These are phyloP conservation scores for Oligia fasciuncula DNA, from an alignment of 2,888 invertebrate species.

Conservation along the genomic window DNA sequence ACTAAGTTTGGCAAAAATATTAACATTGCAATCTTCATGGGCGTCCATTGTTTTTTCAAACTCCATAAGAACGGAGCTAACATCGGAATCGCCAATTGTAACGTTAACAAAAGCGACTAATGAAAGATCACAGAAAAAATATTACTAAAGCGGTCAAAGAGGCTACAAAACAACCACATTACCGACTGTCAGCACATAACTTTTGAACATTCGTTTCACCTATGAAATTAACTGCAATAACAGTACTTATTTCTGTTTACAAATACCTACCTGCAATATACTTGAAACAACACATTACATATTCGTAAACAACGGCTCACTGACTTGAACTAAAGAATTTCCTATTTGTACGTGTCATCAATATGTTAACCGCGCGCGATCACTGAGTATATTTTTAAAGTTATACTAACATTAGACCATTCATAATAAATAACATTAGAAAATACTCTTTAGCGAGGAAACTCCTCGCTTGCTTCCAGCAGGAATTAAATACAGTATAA, in stretches of 20 bases:
- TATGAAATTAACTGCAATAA: conserved; percentile 13
- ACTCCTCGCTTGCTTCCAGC: neutral
- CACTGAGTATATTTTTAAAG: conserved; percentile 10
- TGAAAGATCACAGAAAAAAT: conserved; percentile 13
- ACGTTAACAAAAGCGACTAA: neutral
- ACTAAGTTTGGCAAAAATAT: conserved; percentile 5
- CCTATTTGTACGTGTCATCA: conserved; percentile 35
- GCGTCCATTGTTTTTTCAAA: neutral
- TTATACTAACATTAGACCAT: neutral
- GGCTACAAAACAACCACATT: conserved; percentile 4
- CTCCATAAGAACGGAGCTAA: neutral
- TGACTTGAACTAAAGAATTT: conserved; percentile 4
- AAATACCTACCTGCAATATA: conserved; percentile 13
- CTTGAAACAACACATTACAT: conserved; percentile 9
- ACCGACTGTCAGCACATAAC: neutral
- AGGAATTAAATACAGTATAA: neutral
- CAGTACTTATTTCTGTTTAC: neutral
- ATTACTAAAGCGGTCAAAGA: conserved; percentile 24
- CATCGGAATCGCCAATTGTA: neutral
- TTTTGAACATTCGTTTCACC: conserved; percentile 5
- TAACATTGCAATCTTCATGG: neutral
- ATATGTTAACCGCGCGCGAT: neutral
- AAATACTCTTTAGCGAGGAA: neutral
- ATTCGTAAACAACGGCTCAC: conserved; percentile 4
- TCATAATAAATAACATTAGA: neutral